Evolutionary conservation across 2,888 invertebrate species (phyloP), one percentile per base, ranked within the genome.

Genomic region (Habroteleia sp.): DNA sequence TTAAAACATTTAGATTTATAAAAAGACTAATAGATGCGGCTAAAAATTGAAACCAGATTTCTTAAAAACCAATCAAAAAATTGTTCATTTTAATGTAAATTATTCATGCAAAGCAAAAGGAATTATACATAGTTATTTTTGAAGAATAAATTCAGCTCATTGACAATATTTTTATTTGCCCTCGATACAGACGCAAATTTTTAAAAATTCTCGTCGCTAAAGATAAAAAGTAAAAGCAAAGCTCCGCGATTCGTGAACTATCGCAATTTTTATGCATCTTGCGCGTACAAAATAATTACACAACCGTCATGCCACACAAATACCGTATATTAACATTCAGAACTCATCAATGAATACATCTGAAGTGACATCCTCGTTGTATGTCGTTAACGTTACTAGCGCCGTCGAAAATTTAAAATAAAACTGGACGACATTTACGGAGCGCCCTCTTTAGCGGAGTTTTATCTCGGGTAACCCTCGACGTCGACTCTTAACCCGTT

Each of bases 401-500:
- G 35, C 37, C 17, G 37, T 2, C 13, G 37, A 11, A 58, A 50
- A 35, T 56, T 54, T 39, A 20, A 58, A 66, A 73, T 60, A 73
- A 65, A 54, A 60, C 73, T 66, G 66, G 74, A 52, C 68, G 63
- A 63, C 56, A 52, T 65, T 74, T 54, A 60, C 77, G 75, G 52
- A 79, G 79, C 77, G 79, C 81, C 79, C 81, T 83, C 79, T 81
- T 83, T 80, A 80, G 77, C 77, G 56, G 62, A 68, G 66, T 76
- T 83, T 83, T 77, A 80, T 76, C 78, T 79, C 79, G 77, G 78
- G 42, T 79, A 77, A 78, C 77, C 69, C 79, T 79, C 62, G 80
- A 63, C 50, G 50, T 52, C 17, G 65, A 82, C 81, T 76, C 78
- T 84, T 85, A 85, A 85, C 84, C 83, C 80, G 82, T 81, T 85